Evolutionary conservation across 2,113 vertebrate species (phyloP).

Genomic region (Paramormyrops kingsleyae): DNA sequence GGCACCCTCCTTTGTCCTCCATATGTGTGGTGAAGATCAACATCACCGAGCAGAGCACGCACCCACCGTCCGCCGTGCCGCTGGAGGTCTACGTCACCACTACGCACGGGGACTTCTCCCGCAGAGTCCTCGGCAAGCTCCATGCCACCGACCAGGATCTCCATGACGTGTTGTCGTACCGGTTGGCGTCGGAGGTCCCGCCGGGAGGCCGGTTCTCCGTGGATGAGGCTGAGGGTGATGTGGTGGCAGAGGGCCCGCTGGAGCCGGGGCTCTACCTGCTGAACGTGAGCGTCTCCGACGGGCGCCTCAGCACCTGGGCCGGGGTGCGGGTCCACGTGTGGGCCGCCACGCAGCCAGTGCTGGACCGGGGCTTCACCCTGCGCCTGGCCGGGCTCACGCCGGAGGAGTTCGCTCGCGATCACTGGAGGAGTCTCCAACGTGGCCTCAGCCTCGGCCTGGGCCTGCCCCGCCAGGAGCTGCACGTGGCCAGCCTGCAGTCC

Average conservation of each 20-base stretch:
- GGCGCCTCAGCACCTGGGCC: constrained; percentile 66
- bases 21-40: constrained; percentile 76
- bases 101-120: constrained; percentile 58
- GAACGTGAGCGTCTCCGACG: constrained; percentile 82
- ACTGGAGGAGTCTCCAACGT: constrained; percentile 85
- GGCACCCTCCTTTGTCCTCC: constrained; percentile 81
- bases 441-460: constrained; percentile 66
- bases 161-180: constrained; percentile 73
- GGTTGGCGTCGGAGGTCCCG: constrained; percentile 53
- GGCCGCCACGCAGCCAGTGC: constrained; percentile 59
- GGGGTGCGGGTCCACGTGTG: constrained; percentile 73
- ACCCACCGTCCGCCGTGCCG: constrained; percentile 75
- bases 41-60: constrained; percentile 78
- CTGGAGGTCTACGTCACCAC: constrained; percentile 86
- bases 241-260: constrained; percentile 71
- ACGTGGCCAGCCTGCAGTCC: constrained; percentile 86
- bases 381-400: constrained; percentile 69
- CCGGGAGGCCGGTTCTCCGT: constrained; percentile 64
- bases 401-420: constrained; percentile 83
- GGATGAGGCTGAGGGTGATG: constrained; percentile 70
- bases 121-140: constrained; percentile 78
- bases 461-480: constrained; percentile 67
- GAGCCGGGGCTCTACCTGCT: constrained; percentile 71
- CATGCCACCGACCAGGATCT: constrained; percentile 87
- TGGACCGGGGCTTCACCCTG: constrained; percentile 73